A percentile compares a stretch with the other conserved stretches of the same genome.
phyloP scores from a whole-genome alignment of 2,888 invertebrate species.

The Brachyptera putata region DNA sequence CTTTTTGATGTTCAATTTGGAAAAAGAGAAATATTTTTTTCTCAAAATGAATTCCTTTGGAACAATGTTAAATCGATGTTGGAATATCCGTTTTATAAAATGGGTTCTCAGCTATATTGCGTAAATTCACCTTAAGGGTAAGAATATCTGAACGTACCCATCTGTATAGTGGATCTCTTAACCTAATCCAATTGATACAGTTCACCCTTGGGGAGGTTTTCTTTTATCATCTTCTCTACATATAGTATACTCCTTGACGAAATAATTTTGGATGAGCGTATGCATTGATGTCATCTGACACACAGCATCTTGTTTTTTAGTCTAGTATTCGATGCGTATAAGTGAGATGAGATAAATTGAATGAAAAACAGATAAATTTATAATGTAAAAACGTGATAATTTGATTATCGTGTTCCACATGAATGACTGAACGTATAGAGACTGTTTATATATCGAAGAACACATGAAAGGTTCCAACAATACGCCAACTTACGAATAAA shows the following conservation, averaged over 20 bases:
- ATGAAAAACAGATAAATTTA: too few species aligned
- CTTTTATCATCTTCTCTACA: not conserved
- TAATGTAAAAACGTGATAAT: too few species aligned
- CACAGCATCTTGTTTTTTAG: too few species aligned
- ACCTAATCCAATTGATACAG: slow-evolving; percentile 7
- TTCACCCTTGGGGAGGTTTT: not conserved
- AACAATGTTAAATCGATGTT: not conserved
- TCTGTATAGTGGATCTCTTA: not conserved
- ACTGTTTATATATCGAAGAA: too few species aligned
- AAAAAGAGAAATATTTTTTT: not conserved
- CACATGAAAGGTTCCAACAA: too few species aligned
- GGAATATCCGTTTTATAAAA: not conserved
- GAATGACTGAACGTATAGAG: too few species aligned
- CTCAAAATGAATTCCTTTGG: not conserved
- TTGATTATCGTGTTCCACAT: too few species aligned
- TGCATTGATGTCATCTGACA: too few species aligned
- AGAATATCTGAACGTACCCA: not conserved
- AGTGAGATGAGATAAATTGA: too few species aligned
- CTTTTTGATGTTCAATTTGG: not conserved
- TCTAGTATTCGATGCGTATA: too few species aligned
- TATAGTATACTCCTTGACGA: not conserved
- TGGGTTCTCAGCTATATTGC: slow-evolving; percentile 1
- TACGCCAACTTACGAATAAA: too few species aligned
- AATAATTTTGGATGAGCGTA: too few species aligned
- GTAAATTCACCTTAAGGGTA: slow-evolving; percentile 10